Conservation (phyloP, 23 tunicate genomes). For the Styela plicata region DNA sequence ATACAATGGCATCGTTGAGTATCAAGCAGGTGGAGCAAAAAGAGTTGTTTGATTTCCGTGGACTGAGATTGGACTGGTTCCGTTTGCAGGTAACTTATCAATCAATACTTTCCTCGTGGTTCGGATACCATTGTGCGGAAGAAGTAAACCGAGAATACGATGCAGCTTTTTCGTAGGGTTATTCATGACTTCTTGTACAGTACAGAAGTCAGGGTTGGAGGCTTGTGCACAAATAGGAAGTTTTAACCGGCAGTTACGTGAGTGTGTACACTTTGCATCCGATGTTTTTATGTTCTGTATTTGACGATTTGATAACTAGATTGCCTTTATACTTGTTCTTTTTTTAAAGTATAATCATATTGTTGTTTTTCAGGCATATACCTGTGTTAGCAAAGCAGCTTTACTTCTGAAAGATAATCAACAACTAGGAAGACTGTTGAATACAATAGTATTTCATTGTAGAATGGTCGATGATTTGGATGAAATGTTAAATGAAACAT, state of each 20-base stretch:
- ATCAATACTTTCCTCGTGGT: no score
- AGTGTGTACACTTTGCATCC: no score
- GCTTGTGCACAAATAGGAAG: no score
- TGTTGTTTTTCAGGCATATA: constrained; percentile 91
- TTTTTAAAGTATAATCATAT: no score
- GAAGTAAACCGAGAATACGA: no score
- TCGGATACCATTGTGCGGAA: no score
- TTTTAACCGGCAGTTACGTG: no score
- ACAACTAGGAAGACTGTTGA: constrained; percentile 66
- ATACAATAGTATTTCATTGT: constrained; percentile 77
- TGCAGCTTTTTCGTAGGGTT: no score
- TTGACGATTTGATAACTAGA: no score
- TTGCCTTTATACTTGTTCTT: no score
- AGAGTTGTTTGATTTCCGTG: constrained; percentile 91
- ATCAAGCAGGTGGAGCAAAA: constrained; percentile 93
- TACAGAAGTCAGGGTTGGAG: background rate
- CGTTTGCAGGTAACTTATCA: constrained; percentile 67
- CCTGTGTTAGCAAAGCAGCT: constrained; percentile 88
- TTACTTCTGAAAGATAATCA: constrained; percentile 66
- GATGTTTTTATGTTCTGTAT: no score
- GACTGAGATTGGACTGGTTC: constrained; percentile 96
- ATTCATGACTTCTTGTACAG: no score
- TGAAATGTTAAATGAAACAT: constrained; percentile 69
- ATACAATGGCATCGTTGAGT: constrained; percentile 87
- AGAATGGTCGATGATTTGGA: constrained; percentile 83